A percentile compares a stretch with the other conserved stretches of the same genome.
Evolutionary conservation across 92 coral and sea anemone species (phyloP).

Genomic region (Micromussa lordhowensis): DNA sequence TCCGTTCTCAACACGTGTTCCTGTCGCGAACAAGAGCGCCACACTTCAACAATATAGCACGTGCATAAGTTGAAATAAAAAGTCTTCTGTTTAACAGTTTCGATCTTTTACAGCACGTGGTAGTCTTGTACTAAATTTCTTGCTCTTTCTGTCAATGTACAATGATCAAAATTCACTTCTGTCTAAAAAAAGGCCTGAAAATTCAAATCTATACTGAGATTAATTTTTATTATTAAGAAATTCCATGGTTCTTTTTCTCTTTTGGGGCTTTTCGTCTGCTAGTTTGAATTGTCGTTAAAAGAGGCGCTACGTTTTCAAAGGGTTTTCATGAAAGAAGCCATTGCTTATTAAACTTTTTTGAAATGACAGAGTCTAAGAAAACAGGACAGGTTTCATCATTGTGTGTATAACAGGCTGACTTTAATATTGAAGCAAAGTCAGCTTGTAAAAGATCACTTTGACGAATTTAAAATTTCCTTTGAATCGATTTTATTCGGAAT

Average conservation of each 20-base stretch:
- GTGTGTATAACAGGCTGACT: neutral
- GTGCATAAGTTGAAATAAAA: slow-evolving; percentile 2
- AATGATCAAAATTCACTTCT: neutral
- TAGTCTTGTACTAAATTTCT: neutral
- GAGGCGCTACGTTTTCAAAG: neutral
- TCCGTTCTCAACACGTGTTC: slow-evolving; percentile 31
- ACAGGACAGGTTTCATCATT: neutral
- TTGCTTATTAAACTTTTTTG: neutral
- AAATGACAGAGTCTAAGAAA: neutral
- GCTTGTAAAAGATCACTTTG: neutral
- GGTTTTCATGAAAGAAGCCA: neutral
- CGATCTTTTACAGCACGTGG: slow-evolving; percentile 24
- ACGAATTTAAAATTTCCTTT: neutral
- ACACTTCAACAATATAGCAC: slow-evolving; percentile 34
- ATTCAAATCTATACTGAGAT: neutral
- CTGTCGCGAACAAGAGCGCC: slow-evolving; percentile 19
- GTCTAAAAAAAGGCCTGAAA: neutral
- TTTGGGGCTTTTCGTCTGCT: neutral
- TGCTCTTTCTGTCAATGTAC: neutral
- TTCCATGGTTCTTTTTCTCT: too few relatives aligned
- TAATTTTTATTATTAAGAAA: neutral
- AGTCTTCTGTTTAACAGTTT: slow-evolving; percentile 31
- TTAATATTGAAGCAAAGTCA: neutral
- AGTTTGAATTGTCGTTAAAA: neutral
- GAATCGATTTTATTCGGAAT: neutral